Conservation (phyloP, 2,113 vertebrate genomes). For the Upupa epops region DNA sequence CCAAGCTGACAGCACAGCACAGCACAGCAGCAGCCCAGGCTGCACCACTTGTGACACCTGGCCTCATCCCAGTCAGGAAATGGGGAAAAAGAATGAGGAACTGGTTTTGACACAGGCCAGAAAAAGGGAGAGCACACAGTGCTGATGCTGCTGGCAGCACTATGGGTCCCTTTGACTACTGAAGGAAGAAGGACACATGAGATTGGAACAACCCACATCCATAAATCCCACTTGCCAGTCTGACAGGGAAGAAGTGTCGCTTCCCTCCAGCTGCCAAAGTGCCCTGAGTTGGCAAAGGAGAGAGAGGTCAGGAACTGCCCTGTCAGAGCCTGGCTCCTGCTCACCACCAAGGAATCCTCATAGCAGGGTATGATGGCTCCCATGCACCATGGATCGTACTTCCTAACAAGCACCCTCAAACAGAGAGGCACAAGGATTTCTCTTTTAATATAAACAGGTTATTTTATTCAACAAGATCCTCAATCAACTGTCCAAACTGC, state of each 20-base stretch:
- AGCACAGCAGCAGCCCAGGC: background rate
- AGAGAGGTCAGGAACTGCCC: background rate
- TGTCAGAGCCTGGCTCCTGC: background rate
- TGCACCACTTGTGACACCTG: background rate
- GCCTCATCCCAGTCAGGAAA: background rate
- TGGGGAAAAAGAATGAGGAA: rapidly evolving
- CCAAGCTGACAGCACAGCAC: rapidly evolving
- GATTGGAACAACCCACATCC: background rate
- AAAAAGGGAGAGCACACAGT: background rate
- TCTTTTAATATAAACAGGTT: conserved; percentile 48
- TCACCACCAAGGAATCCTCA: background rate
- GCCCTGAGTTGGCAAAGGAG: background rate
- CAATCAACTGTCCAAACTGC: conserved; percentile 24
- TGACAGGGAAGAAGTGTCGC: background rate
- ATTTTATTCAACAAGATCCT: conserved; percentile 58
- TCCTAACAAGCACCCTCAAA: background rate
- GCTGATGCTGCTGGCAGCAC: background rate
- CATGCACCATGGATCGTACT: background rate
- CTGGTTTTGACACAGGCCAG: background rate
- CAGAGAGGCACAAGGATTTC: background rate
- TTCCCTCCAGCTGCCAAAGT: background rate
- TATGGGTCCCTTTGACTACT: rapidly evolving
- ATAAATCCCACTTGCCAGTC: background rate
- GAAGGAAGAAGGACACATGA: background rate
- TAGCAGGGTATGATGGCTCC: background rate